These are phyloP conservation scores for Drosophila miranda DNA, from an alignment of 1,140 invertebrate genomes.

Conservation along the genomic window DNA sequence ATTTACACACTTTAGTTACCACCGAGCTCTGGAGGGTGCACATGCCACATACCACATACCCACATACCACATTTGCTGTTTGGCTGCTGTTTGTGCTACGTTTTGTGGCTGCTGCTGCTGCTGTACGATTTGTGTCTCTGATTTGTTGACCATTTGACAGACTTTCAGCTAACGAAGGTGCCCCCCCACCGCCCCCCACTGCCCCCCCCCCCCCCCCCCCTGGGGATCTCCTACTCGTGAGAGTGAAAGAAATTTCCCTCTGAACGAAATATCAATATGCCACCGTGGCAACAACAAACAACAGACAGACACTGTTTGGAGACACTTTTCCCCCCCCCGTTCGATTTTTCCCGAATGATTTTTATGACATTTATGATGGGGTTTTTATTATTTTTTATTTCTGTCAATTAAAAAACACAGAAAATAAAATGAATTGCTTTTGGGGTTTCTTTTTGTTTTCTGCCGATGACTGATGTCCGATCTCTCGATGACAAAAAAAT, in stretches of 20 bases:
- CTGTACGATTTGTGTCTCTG: slow-evolving; percentile 30
- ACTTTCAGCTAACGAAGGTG: slow-evolving; percentile 52
- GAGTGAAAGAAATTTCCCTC: slow-evolving; percentile 51
- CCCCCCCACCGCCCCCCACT: background rate
- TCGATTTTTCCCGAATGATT: slow-evolving; percentile 21
- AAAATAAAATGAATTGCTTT: no score
- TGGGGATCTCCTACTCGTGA: slow-evolving; percentile 16
- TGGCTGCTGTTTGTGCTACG: slow-evolving; percentile 6
- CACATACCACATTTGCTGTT: slow-evolving; percentile 16
- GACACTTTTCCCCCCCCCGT: slow-evolving; percentile 13
- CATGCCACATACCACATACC: slow-evolving; percentile 10
- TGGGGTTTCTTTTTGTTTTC: background rate
- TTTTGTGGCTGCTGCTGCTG: slow-evolving; percentile 11
- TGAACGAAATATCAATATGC: slow-evolving; percentile 62
- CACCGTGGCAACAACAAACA: slow-evolving; percentile 72
- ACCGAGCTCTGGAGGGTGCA: slow-evolving; percentile 46
- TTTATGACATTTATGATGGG: slow-evolving; percentile 63
- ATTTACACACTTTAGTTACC: slow-evolving; percentile 71
- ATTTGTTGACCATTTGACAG: slow-evolving; percentile 54
- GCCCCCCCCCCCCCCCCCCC: slow-evolving; percentile 5
- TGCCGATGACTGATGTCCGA: slow-evolving; percentile 48
- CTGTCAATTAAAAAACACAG: slow-evolving; percentile 57
- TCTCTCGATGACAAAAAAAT: slow-evolving; percentile 54
- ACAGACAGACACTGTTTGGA: slow-evolving; percentile 31
- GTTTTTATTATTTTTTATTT: slow-evolving; percentile 66